Evolutionary conservation across 2,797 vertebrate species (phyloP).

Genomic region (Cossypha caffra): DNA sequence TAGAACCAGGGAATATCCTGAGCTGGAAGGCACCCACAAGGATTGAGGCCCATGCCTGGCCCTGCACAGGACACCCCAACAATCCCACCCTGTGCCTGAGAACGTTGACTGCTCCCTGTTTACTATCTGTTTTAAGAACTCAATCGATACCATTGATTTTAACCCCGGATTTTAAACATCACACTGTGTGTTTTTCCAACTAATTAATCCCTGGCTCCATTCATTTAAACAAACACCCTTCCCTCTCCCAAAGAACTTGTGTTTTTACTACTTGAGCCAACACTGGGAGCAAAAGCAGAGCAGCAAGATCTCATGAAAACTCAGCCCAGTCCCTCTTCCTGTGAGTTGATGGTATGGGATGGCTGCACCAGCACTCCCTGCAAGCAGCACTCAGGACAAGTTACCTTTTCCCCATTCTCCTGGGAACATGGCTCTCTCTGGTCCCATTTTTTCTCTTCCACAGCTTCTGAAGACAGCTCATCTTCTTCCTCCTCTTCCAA

Average conservation of each 20-base stretch:
- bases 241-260: not conserved
- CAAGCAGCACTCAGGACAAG: not conserved
- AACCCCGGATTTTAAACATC: not conserved
- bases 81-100: not conserved
- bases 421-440: not conserved
- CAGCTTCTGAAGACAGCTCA: constrained; percentile 81
- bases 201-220: not conserved
- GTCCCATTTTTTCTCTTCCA: constrained; percentile 67
- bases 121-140: not conserved
- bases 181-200: not conserved
- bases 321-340: not conserved
- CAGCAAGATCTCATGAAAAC: not conserved
- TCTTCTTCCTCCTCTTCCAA: constrained; percentile 95
- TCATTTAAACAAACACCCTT: not conserved
- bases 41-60: not conserved
- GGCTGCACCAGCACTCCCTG: not conserved
- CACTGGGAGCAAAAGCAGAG: not conserved
- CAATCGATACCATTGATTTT: not conserved
- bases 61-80: not conserved
- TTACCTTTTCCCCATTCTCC: constrained; percentile 79
- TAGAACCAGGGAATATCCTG: not conserved
- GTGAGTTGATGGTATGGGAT: constrained; percentile 49
- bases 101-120: not conserved
- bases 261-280: not conserved
- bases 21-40: not conserved